Evolutionary conservation across 2,888 invertebrate genomes (phyloP), one percentile per base, ranked within the genome.

Genomic region (Torymus auratus): DNA sequence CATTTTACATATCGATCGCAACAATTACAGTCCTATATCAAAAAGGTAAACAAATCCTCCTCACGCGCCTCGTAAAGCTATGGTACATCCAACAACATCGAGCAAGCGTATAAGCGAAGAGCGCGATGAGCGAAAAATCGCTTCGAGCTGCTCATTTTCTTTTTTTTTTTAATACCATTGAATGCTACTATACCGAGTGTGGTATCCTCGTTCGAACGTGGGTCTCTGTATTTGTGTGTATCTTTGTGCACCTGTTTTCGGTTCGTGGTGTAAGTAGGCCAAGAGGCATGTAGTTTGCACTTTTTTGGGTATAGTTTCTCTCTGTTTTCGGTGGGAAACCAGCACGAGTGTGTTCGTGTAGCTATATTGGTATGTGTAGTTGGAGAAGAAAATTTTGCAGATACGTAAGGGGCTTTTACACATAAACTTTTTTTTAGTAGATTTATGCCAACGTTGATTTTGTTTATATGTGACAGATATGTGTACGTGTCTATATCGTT

Each of bases 51-150:
- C 55, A 74, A 78, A 65, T 50, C 23, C 23, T 82, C 55, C 17
- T 15, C 14, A 13, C 65, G 41, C 41, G 41, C 41, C 41, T 41
- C 41, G 55, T 58, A 71, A 83, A 81, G 76, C 81, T 82, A 67
- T 68, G 17, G 77, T 84, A 80, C 82, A 83, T 73, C 70, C 80
- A 81, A 83, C 81, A 81, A 83, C 79, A 79, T 76, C 73, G 64
- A 79, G 79, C 77, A 79, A 78, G 71, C 80, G 76, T 56, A 41
- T 41, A 81, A 78, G 67, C 71, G 72, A 82, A 82, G 53, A 79
- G 76, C 76, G 73, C 70, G 65, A 71, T 75, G 70, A 77, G 80
- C 82, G 73, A 65, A 69, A 71, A 80, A 75, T 62, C 67, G 55
- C 65, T 73, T 77, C 69, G 61, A 82, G 64, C 61, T 41, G 70